Conservation (phyloP, 1,140 invertebrate genomes). For the Drosophila lacertosa region DNA sequence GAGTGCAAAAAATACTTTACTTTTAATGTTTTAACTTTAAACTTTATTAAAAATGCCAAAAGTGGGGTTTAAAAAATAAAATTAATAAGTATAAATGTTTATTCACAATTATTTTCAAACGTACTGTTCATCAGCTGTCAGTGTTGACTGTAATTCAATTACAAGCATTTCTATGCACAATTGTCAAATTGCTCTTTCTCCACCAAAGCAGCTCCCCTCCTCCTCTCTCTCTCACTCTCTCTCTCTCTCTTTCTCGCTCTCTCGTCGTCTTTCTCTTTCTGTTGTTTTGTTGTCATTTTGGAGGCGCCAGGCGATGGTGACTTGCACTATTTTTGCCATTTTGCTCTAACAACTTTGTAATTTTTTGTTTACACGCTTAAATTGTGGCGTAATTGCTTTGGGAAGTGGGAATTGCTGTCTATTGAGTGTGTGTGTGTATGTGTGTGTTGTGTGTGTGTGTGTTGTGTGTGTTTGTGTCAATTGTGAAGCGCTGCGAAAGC, state of each 20-base stretch:
- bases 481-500: slow-evolving; percentile 70
- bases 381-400: slow-evolving; percentile 80
- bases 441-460: neutral
- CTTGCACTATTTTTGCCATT: slow-evolving; percentile 73
- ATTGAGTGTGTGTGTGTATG: slow-evolving; percentile 12
- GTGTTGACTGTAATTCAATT: slow-evolving; percentile 40
- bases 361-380: slow-evolving; percentile 82
- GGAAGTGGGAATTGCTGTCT: slow-evolving; percentile 73
- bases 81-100: neutral
- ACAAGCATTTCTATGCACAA: slow-evolving; percentile 21
- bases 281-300: slow-evolving; percentile 41
- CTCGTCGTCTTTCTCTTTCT: no score
- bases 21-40: no score
- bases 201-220: neutral
- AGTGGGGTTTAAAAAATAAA: neutral
- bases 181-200: slow-evolving; percentile 43
- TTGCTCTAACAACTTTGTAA: slow-evolving; percentile 79
- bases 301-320: slow-evolving; percentile 58
- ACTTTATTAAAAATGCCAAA: no score
- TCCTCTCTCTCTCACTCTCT: neutral
- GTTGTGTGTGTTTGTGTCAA: slow-evolving; percentile 41
- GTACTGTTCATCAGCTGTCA: neutral
- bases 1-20: no score
- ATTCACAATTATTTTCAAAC: neutral
- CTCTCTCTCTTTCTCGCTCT: neutral